Conservation (phyloP, 2,888 invertebrate species). For the Agonopterix alstromeriana region DNA sequence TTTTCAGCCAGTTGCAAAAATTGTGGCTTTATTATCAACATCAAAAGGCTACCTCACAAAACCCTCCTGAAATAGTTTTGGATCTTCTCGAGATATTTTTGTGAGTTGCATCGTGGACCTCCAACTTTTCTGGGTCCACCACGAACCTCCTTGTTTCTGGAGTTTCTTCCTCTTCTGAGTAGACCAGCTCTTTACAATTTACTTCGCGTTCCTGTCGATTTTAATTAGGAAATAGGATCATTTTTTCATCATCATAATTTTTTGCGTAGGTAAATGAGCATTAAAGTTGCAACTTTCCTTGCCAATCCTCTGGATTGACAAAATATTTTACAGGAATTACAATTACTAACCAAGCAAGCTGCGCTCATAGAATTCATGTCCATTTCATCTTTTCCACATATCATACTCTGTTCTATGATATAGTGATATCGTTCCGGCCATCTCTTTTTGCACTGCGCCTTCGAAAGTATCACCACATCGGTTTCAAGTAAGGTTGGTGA, state of each 20-base stretch:
- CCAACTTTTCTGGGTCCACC: conserved; percentile 13
- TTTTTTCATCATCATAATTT: too few relatives aligned
- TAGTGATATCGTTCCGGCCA: conserved; percentile 55
- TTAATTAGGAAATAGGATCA: too few relatives aligned
- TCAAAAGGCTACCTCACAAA: conserved; percentile 46
- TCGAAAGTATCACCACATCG: conserved; percentile 36
- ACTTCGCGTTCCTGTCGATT: conserved; percentile 37
- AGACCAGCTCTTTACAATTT: conserved; percentile 47
- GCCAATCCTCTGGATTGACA: too few relatives aligned
- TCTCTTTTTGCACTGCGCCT: conserved; percentile 40
- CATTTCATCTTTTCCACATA: conserved; percentile 47
- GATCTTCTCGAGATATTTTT: conserved; percentile 20
- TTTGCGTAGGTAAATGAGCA: too few relatives aligned
- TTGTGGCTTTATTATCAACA: too few relatives aligned
- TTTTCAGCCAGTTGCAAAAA: too few relatives aligned
- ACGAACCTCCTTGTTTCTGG: conserved; percentile 16
- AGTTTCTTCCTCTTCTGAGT: conserved; percentile 29
- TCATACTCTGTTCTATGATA: conserved; percentile 49
- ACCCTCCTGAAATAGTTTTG: conserved; percentile 38
- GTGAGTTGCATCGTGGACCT: not conserved
- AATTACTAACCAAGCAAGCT: conserved; percentile 33
- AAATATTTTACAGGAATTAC: not conserved
- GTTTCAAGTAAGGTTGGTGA: conserved; percentile 41
- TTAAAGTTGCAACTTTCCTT: too few relatives aligned
- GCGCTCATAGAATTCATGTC: conserved; percentile 29